These are phyloP conservation scores for Carduelis carduelis DNA, from an alignment of 2,797 vertebrate genomes.

Conservation along the genomic window DNA sequence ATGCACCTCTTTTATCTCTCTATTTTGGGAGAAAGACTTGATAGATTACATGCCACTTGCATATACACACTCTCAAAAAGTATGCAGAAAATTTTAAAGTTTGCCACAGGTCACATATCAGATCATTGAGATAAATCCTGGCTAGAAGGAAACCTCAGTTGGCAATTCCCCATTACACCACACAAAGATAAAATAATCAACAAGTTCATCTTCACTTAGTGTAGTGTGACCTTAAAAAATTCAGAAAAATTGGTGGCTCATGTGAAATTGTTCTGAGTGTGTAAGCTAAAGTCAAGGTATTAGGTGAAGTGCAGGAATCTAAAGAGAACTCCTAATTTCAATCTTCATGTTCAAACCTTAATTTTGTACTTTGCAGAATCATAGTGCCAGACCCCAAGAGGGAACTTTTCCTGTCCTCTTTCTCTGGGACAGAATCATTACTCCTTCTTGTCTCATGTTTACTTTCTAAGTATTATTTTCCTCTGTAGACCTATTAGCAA, in stretches of 20 bases:
- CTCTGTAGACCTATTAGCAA: background rate
- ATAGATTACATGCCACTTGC: background rate
- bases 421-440: background rate
- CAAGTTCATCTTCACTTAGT: background rate
- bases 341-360: background rate
- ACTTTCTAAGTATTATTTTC: background rate
- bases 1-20: background rate
- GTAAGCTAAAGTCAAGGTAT: background rate
- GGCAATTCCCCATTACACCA: background rate
- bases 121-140: background rate
- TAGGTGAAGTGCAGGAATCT: background rate
- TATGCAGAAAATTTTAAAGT: background rate
- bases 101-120: background rate
- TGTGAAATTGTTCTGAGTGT: background rate
- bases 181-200: background rate
- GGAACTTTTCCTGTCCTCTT: background rate
- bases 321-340: background rate
- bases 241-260: background rate
- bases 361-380: background rate
- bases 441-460: background rate
- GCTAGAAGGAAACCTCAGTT: background rate
- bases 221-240: background rate
- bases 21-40: background rate
- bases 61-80: background rate
- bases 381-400: background rate